Conservation (phyloP, 2,888 invertebrate genomes). For the Lamellibrachia columna region DNA sequence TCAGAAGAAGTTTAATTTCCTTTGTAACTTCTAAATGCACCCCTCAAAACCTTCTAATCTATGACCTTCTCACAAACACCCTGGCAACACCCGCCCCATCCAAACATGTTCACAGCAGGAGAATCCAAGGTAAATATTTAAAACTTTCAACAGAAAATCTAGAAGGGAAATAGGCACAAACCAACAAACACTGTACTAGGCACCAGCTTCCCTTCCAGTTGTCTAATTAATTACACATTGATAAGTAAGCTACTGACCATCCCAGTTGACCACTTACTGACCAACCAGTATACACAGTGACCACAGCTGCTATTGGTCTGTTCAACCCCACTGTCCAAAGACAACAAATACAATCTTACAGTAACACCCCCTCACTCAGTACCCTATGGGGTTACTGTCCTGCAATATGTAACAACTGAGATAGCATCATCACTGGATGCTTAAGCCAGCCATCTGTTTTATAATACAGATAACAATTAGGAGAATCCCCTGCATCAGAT, state of each 20-base stretch:
- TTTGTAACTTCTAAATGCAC: no score
- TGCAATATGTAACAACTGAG: background rate
- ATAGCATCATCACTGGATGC: background rate
- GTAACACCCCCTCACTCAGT: background rate
- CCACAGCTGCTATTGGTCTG: conserved; percentile 3
- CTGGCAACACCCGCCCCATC: background rate
- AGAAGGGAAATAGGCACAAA: background rate
- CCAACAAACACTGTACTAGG: background rate
- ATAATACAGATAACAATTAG: background rate
- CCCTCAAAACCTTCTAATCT: background rate
- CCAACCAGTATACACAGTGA: background rate
- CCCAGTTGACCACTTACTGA: background rate
- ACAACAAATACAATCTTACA: background rate
- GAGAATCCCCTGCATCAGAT: no score
- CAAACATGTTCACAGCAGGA: background rate
- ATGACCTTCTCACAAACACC: background rate
- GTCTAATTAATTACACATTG: background rate
- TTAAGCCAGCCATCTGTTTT: background rate
- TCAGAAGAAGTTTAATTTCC: no score
- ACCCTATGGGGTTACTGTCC: background rate
- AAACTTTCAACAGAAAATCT: background rate
- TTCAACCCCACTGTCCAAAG: background rate
- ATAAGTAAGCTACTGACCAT: background rate
- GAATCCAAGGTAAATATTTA: conserved; percentile 3
- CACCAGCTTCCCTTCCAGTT: background rate